Conservation (phyloP, 2,113 vertebrate genomes). For the Cebidichthys violaceus region DNA sequence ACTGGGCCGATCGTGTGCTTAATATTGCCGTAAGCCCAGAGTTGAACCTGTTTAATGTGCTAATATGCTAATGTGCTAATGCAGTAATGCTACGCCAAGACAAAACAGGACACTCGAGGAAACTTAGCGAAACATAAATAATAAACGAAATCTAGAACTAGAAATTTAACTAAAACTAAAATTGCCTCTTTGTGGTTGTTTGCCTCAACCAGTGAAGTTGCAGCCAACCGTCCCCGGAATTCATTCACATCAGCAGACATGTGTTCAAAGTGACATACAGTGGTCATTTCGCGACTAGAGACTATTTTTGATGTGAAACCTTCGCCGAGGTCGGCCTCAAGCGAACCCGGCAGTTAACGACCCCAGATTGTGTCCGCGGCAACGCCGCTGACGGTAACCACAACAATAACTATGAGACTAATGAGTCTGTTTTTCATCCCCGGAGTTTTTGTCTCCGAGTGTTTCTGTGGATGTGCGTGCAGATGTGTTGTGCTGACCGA, state of each 20-base stretch:
- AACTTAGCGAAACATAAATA: too few species aligned
- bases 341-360: not conserved
- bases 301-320: not conserved
- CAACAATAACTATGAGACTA: conserved; percentile 39
- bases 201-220: not conserved
- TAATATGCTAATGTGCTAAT: too few species aligned
- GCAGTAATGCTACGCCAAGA: too few species aligned
- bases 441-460: not conserved
- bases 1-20: too few species aligned
- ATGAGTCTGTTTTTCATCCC: conserved; percentile 47
- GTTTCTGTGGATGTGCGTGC: conserved; percentile 1
- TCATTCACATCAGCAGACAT: too few species aligned
- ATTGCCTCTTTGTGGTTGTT: not conserved
- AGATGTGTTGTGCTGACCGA: conserved; percentile 25
- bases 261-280: too few species aligned
- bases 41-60: conserved; percentile 10
- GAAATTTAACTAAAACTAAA: not conserved
- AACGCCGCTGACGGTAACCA: conserved; percentile 24
- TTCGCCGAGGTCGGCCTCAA: not conserved
- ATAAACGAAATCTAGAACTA: not conserved
- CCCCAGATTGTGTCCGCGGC: conserved; percentile 21
- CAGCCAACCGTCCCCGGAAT: too few species aligned
- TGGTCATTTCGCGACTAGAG: too few species aligned
- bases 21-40: not conserved
- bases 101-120: too few species aligned